Evolutionary conservation across 2,113 vertebrate species (phyloP).

Genomic region (Tricholaema leucomelas): DNA sequence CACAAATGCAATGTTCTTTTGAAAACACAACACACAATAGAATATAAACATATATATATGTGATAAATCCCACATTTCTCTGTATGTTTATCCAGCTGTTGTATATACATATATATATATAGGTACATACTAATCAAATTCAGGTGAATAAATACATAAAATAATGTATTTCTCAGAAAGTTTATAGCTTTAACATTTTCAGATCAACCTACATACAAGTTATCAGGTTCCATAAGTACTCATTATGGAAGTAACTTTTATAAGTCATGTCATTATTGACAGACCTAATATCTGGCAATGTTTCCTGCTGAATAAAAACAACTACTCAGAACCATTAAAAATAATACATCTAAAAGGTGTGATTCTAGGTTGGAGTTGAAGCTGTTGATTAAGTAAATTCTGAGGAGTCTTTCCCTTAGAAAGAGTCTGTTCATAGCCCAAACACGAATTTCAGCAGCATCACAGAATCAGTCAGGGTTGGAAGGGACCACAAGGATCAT

Average conservation of each 20-base stretch:
- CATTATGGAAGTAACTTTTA: background rate
- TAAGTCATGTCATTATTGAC: background rate
- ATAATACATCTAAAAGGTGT: background rate
- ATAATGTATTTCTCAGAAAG: background rate
- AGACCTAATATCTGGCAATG: background rate
- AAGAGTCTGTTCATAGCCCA: background rate
- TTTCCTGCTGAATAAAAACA: slow-evolving; percentile 12
- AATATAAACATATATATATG: background rate
- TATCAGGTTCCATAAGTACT: background rate
- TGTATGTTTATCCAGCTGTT: background rate
- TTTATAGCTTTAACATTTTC: background rate
- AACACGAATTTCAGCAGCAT: background rate
- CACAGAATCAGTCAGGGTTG: too few species aligned
- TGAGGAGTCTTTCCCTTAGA: background rate
- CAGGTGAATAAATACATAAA: background rate
- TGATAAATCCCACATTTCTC: background rate
- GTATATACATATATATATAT: background rate
- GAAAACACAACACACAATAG: background rate
- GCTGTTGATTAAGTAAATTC: background rate
- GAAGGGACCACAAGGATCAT: too few species aligned
- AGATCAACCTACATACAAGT: background rate
- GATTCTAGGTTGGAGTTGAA: background rate
- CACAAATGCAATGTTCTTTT: background rate
- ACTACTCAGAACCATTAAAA: background rate
- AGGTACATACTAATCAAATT: background rate